Evolutionary conservation across 2,113 vertebrate species (phyloP).

Genomic region (Prunella fulvescens): DNA sequence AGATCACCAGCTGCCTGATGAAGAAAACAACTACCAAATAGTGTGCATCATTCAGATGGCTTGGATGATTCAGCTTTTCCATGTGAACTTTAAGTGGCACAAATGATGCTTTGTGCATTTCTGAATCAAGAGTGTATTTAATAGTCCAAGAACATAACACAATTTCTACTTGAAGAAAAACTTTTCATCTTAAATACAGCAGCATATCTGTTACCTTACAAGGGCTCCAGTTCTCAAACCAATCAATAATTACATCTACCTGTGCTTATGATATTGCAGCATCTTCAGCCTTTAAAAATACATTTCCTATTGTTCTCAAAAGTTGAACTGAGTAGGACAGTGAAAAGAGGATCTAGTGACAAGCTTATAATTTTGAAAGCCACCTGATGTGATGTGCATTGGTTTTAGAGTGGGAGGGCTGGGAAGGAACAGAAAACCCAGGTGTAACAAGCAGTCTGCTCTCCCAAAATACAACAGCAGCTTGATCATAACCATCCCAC

Average conservation of each 20-base stretch:
- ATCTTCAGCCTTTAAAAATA: neutral
- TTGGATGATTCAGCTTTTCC: constrained; percentile 41
- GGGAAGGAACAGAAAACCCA: constrained; percentile 5
- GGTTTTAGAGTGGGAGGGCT: neutral
- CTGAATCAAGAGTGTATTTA: neutral
- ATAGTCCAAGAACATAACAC: neutral
- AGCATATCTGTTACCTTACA: neutral
- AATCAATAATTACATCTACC: neutral
- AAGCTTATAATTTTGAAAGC: neutral
- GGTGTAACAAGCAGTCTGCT: neutral
- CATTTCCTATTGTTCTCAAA: neutral
- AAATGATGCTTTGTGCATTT: constrained; percentile 40
- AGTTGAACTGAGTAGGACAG: neutral
- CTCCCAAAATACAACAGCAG: neutral
- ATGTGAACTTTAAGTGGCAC: constrained; percentile 27
- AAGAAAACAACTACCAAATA: neutral
- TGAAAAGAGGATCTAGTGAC: neutral
- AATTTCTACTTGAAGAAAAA: constrained; percentile 4
- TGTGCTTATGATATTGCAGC: neutral
- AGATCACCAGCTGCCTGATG: constrained; percentile 37
- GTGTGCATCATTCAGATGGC: constrained; percentile 21
- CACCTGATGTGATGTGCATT: neutral
- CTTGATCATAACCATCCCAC: neutral
- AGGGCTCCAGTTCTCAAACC: neutral
- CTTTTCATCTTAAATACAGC: neutral